Base-by-base conservation (phyloP, 2,888 invertebrate species). In the Lepidochrysops patricia region DNA sequence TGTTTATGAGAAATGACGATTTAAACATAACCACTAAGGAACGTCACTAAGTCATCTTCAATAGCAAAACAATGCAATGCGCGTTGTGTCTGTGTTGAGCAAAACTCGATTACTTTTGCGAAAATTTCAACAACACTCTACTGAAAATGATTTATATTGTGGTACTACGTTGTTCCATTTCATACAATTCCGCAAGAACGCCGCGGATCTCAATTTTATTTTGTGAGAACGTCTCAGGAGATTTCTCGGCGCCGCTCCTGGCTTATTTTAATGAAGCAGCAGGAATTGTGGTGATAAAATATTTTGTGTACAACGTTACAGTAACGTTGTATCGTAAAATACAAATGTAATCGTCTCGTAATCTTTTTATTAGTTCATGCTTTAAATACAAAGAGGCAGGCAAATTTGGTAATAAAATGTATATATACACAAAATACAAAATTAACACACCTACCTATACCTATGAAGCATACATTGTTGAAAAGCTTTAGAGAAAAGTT, bases 101-200 rank as follows among this genome's bases (percentile, higher is more conserved):
- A n/a, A n/a, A n/a, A n/a, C n/a, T n/a, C n/a, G n/a, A n/a, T n/a
- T n/a, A n/a, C n/a, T n/a, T n/a, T n/a, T n/a, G n/a, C n/a, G n/a
- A n/a, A n/a, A n/a, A n/a, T n/a, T n/a, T n/a, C n/a, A n/a, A n/a
- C n/a, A n/a, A n/a, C n/a, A n/a, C n/a, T n/a, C n/a, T n/a, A n/a
- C n/a, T n/a, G n/a, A n/a, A n/a, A n/a, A n/a, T n/a, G n/a, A n/a
- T n/a, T n/a, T n/a, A n/a, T 58, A 50, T 27, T 58, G 52, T 35
- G 58, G 32, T 13, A 50, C 58, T 58, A 52, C 50, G 34, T 54
- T 54, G 54, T 32, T 54, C 19, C 54, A 54, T 52, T 58, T 58
- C 49, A 49, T 58, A 58, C 34, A 49, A 58, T 52, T 52, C 50
- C 26, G 50, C 35, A 35, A 50, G 50, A 58, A 26, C 50, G 15